Base-by-base conservation (phyloP, 2,113 vertebrate species). In the Psittacula cyanocephala region DNA sequence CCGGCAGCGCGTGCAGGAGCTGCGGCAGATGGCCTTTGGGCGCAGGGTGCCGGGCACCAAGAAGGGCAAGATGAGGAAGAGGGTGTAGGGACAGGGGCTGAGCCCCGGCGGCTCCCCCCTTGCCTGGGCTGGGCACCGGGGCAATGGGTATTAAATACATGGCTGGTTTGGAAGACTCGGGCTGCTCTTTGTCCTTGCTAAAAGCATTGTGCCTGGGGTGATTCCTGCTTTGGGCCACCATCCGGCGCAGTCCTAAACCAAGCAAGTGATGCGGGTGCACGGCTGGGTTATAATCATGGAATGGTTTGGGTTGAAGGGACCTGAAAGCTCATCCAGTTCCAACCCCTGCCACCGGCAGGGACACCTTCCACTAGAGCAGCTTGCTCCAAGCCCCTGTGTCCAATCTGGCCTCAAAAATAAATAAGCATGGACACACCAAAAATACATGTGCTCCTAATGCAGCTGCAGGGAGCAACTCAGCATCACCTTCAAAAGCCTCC, bases 41-140 rank as follows among this genome's bases (percentile, higher is more conserved):
- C 98, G 99, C 2, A 97, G 96, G 0, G 11, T 10, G 20, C 33
- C 11, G 0, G 95, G 95, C 0, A 11, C 95, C 35, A 99, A 98
- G 95, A 99, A 99, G 96, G 99, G 99, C 91, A 99, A 99, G 96
- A 97, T 99, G 98, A 98, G 96, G 86, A 99, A 99, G 97, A 98
- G 74, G 93, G 80, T 99, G 96, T 99, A 98, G 93, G 59, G 43
- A 10, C 76, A 2, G 59, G 29, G n/a, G 24, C 25, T 0, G 1
- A 29, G 31, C 10, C 76, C 37, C 31, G 7, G 35, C 2, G 0
- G 23, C 11, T 5, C 1, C 8, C 37, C 60, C 41, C 12, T 0
- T 0, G 0, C 37, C 37, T 29, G 63, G 53, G 47, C 46, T 55
- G 77, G 55, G 22, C 16, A 13, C 1, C 1, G 3, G 46, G 18